A percentile compares a stretch with the other conserved stretches of the same genome.
These are phyloP conservation scores for Drosophila sturtevanti DNA, from an alignment of 1,140 invertebrate genomes.

Conservation along the genomic window DNA sequence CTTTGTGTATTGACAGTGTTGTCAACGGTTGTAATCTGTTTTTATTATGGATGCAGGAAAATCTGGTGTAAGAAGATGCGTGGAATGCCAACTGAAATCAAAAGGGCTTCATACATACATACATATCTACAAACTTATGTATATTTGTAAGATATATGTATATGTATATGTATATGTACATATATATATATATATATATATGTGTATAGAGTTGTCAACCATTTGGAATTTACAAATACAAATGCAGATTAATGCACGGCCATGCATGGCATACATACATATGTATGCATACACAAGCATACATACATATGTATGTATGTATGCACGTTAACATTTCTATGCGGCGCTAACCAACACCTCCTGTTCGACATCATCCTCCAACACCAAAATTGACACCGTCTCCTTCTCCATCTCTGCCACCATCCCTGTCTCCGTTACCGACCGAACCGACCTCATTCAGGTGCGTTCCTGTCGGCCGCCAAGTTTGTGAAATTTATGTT, in stretches of 20 bases:
- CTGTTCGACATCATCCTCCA: constrained; percentile 13
- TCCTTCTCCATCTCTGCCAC: neutral
- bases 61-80: constrained; percentile 55
- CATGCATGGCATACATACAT: constrained; percentile 25
- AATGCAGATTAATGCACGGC: constrained; percentile 51
- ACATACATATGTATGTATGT: constrained; percentile 16
- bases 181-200: constrained; percentile 33
- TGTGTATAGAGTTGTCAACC: constrained; percentile 52
- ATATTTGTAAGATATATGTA: constrained; percentile 33
- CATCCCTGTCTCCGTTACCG: neutral
- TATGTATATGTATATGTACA: constrained; percentile 9
- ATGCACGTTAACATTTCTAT: constrained; percentile 70
- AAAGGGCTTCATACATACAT: constrained; percentile 46
- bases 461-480: constrained; percentile 65
- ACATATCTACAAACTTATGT: constrained; percentile 21
- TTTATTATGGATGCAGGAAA: constrained; percentile 60
- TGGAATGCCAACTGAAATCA: constrained; percentile 62
- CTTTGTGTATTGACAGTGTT: constrained; percentile 67
- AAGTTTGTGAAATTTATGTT: constrained; percentile 77
- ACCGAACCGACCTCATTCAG: constrained; percentile 29
- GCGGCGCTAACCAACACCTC: constrained; percentile 66
- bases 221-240: constrained; percentile 58
- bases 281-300: constrained; percentile 10
- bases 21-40: constrained; percentile 73
- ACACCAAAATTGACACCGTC: neutral